Evolutionary conservation across 1,140 invertebrate species (phyloP).

Genomic region (Phenacoccus solenopsis): DNA sequence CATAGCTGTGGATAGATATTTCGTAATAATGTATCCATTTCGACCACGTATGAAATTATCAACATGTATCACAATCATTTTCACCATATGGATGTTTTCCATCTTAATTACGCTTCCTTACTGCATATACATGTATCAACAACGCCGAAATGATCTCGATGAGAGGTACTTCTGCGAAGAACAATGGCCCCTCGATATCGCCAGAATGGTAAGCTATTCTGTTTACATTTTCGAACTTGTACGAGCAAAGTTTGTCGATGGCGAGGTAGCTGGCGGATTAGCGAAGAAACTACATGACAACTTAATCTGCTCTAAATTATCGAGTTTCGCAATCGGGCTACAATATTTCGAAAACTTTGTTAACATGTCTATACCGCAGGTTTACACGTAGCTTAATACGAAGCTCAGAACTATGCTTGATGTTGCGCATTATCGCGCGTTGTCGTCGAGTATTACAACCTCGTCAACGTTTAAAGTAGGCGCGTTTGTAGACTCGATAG

Average conservation of each 20-base stretch:
- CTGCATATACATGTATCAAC: constrained; percentile 64
- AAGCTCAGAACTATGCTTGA: neutral
- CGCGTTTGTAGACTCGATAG: no score
- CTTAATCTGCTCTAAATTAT: neutral
- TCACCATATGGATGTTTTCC: constrained; percentile 80
- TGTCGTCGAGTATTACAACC: neutral
- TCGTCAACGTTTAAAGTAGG: no score
- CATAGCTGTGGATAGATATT: constrained; percentile 91
- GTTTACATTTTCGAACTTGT: neutral
- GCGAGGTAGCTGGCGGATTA: neutral
- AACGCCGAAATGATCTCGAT: constrained; percentile 31
- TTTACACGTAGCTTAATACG: neutral
- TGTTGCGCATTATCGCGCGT: neutral
- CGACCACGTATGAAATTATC: constrained; percentile 76
- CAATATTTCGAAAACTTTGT: neutral
- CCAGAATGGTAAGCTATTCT: constrained; percentile 37
- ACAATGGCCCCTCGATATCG: constrained; percentile 69
- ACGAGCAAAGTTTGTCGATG: no score
- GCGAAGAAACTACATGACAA: neutral
- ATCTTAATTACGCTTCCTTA: constrained; percentile 81
- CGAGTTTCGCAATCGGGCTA: neutral
- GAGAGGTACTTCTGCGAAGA: constrained; percentile 66
- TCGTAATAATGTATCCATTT: constrained; percentile 94
- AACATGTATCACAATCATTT: constrained; percentile 69
- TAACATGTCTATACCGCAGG: no score